Evolutionary conservation across 2,113 vertebrate genomes (phyloP).

Genomic region (Ciconia stormi): DNA sequence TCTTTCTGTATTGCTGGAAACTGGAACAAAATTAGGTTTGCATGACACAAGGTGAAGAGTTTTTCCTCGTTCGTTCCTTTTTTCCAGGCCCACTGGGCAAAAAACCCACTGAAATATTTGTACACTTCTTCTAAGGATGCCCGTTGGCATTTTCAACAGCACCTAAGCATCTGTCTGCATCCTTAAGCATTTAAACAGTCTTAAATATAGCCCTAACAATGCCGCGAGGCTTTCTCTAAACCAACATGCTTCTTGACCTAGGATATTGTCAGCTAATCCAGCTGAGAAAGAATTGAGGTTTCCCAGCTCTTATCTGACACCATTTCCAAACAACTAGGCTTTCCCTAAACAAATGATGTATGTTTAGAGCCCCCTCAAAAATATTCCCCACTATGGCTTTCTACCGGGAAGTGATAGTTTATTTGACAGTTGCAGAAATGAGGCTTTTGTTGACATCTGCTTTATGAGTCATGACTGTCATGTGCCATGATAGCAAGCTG

Average conservation of each 20-base stretch:
- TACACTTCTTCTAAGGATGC: neutral
- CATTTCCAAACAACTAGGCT: neutral
- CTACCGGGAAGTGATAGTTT: accelerated
- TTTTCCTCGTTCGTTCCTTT: neutral
- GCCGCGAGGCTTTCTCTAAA: neutral
- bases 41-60: neutral
- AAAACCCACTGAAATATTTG: neutral
- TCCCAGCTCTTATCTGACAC: neutral
- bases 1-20: neutral
- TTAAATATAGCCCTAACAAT: neutral
- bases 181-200: neutral
- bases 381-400: accelerated
- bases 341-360: accelerated
- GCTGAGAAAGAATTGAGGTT: neutral
- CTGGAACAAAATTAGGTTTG: neutral
- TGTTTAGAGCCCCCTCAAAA: neutral
- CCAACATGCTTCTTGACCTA: neutral
- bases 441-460: neutral
- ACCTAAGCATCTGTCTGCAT: neutral
- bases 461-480: neutral
- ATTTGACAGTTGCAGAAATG: neutral
- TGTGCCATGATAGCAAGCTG: neutral
- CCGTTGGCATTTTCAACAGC: neutral
- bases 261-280: neutral
- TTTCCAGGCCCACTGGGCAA: neutral